phyloP scores from a whole-genome alignment of 2,113 vertebrate genomes.

The Carettochelys insculpta region DNA sequence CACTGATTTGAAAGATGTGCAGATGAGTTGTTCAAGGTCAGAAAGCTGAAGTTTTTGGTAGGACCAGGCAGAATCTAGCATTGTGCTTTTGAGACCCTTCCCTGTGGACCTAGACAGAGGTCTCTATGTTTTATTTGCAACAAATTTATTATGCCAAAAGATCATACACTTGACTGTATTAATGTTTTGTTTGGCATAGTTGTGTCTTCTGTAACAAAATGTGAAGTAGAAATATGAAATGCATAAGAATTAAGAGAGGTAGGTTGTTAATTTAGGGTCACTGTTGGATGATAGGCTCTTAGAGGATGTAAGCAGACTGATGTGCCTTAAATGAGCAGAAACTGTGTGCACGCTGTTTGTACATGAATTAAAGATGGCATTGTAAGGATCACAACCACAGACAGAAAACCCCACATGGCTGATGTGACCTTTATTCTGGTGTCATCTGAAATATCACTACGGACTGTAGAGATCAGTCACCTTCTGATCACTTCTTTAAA shows the following conservation, averaged over 20 bases:
- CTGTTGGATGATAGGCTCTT: neutral
- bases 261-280: neutral
- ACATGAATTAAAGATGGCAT: conserved; percentile 49
- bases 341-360: neutral
- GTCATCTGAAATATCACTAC: conserved; percentile 39
- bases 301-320: neutral
- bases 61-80: neutral
- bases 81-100: neutral
- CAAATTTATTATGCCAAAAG: neutral
- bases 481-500: conserved; percentile 43
- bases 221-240: neutral
- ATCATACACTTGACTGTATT: neutral
- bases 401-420: neutral
- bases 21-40: neutral
- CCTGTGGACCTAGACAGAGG: neutral
- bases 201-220: neutral
- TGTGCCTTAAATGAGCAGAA: neutral
- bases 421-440: conserved; percentile 55
- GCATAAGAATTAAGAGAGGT: neutral
- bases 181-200: neutral
- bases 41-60: neutral
- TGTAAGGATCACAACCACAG: neutral
- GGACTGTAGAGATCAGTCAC: neutral
- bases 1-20: neutral
- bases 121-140: neutral